phyloP scores from a whole-genome alignment of 1,140 invertebrate genomes.

The Macrotrachela quadricornifera region DNA sequence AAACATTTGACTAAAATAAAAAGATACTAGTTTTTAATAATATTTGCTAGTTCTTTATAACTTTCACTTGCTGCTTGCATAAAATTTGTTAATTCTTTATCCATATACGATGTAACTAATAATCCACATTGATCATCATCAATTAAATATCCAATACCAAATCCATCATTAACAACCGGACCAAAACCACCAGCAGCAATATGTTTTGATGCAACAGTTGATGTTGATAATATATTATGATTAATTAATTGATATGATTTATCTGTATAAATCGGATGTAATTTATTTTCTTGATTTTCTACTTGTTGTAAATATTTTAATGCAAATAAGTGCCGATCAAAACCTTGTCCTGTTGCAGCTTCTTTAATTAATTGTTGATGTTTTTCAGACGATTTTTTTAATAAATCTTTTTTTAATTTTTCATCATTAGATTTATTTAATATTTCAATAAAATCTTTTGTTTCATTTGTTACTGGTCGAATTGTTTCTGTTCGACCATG shows the following conservation, averaged over 20 bases:
- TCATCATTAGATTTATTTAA: slow-evolving; percentile 24
- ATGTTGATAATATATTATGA: slow-evolving; percentile 79
- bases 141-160: slow-evolving; percentile 52
- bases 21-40: too few relatives aligned
- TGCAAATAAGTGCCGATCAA: slow-evolving; percentile 80
- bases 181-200: slow-evolving; percentile 78
- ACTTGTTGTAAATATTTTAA: slow-evolving; percentile 41
- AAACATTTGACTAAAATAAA: too few relatives aligned
- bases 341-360: slow-evolving; percentile 86
- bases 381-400: slow-evolving; percentile 56
- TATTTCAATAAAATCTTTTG: slow-evolving; percentile 37
- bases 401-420: slow-evolving; percentile 42
- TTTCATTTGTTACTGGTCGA: slow-evolving; percentile 58
- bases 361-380: slow-evolving; percentile 68
- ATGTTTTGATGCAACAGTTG: slow-evolving; percentile 64
- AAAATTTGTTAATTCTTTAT: slow-evolving; percentile 2
- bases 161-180: slow-evolving; percentile 66
- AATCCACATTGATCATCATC: background rate
- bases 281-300: slow-evolving; percentile 31
- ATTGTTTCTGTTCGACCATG: slow-evolving; percentile 89
- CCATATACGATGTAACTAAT: background rate
- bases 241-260: slow-evolving; percentile 58
- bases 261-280: slow-evolving; percentile 52
- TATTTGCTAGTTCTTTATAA: too few relatives aligned
- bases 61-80: background rate